Base-by-base conservation (phyloP, 2,888 invertebrate genomes). In the Cephus nigrinus region DNA sequence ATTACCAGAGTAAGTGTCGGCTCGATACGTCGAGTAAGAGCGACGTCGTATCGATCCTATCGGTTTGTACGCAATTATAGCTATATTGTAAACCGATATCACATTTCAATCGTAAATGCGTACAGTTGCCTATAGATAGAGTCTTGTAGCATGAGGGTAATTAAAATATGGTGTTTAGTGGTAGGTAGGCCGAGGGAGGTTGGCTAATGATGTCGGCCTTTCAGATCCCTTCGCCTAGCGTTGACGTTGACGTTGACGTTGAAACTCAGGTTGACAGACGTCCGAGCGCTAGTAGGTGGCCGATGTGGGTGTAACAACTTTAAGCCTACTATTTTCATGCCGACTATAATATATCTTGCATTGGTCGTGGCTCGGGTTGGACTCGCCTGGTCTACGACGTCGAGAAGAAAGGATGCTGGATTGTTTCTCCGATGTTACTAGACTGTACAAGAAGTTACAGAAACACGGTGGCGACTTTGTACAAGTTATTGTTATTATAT, bases 1-100 rank as follows among this genome's bases (percentile, higher is more conserved):
- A 88, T 88, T 88, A 88, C 85, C 83, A 85, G 85, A 85, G 85
- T 85, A 87, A 82, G 80, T 80, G 82, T 81, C 80, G 80, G 74
- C 77, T 74, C 78, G 76, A 84, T 85, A 55, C 55, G 55, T 55
- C 55, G 9, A 23, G 23, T 23, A 23, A 55, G 55, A 55, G 55
- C 55, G 23, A 55, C 84, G 84, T 81, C 80, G 85, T 84, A 82
- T 84, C 84, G 84, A 84, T 84, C 84, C 83, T 84, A 85, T 86
- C 84, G 84, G 71, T 23, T 23, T 23, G 23, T 55, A 55, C 23
- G 55, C 55, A 55, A 55, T 55, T 55, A 55, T 23, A 23, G 55
- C 55, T 55, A 23, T 55, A 55, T 23, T 55, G 55, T 55, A 55
- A 55, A 55, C 55, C 55, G 55, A 55, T 55, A 55, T 55, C 55